phyloP scores from a whole-genome alignment of 2,888 invertebrate genomes.

The Erebia epiphron region DNA sequence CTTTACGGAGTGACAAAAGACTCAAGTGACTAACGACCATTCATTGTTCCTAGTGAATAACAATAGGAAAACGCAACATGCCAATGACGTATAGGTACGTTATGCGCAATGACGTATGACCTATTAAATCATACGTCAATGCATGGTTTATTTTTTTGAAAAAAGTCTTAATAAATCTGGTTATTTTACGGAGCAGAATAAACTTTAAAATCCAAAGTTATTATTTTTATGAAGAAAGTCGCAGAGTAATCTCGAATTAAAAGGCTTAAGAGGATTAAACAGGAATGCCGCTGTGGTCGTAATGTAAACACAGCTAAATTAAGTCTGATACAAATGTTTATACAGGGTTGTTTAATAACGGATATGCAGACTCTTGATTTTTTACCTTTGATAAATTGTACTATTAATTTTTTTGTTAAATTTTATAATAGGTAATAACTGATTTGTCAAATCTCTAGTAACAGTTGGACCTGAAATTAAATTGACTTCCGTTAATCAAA shows the following conservation, averaged over 20 bases:
- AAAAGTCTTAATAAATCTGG: background rate
- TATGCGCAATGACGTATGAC: too few species aligned
- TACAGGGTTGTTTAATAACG: conserved; percentile 17
- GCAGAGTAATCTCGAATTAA: conserved; percentile 28
- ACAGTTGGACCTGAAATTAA: too few species aligned
- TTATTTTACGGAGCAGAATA: background rate
- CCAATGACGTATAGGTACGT: too few species aligned
- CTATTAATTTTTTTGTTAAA: too few species aligned
- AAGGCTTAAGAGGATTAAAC: conserved; percentile 55
- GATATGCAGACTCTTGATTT: conserved; percentile 13
- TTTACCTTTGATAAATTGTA: background rate
- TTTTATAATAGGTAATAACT: too few species aligned
- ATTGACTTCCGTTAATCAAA: too few species aligned
- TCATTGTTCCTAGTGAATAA: too few species aligned
- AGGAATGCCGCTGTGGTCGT: conserved; percentile 46
- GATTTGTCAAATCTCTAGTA: too few species aligned
- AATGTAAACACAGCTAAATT: conserved; percentile 50
- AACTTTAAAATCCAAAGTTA: conserved; percentile 11
- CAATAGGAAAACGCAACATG: too few species aligned
- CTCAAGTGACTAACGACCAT: too few species aligned
- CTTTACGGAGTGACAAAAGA: too few species aligned
- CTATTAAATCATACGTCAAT: background rate
- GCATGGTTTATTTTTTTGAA: background rate
- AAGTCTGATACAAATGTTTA: conserved; percentile 33
- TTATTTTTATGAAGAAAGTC: conserved; percentile 24